These are phyloP conservation scores for Apostichopus japonicus DNA, from an alignment of 35 echinoderm and acorn worm genomes.

Conservation along the genomic window DNA sequence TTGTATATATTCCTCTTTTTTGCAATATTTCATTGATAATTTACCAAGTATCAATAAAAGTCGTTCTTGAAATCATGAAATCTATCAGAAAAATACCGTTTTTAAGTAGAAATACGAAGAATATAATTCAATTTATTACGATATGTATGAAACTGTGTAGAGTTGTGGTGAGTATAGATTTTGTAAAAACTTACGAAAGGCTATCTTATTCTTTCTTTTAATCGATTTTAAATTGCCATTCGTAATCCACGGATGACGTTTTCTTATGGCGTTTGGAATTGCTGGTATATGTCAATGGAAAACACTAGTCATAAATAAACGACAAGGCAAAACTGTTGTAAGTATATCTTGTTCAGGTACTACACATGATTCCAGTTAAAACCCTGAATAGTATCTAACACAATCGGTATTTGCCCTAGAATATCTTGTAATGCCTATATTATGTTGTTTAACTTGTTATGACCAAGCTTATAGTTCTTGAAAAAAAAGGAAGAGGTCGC, in stretches of 20 bases:
- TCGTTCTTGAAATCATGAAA: neutral
- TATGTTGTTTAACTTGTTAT: too few relatives aligned
- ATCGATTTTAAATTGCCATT: neutral
- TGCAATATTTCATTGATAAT: neutral
- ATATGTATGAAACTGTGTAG: neutral
- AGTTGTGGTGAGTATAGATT: neutral
- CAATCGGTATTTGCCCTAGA: too few relatives aligned
- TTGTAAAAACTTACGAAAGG: too few relatives aligned
- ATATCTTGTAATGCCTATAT: too few relatives aligned
- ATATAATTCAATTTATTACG: constrained; percentile 4
- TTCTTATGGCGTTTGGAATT: neutral
- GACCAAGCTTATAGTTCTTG: too few relatives aligned
- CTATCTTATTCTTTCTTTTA: neutral
- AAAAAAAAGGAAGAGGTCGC: too few relatives aligned
- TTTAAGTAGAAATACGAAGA: neutral
- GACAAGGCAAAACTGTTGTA: too few relatives aligned
- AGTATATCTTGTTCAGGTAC: too few relatives aligned
- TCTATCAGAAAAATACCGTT: constrained; percentile 7
- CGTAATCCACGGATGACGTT: neutral
- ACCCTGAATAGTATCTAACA: too few relatives aligned
- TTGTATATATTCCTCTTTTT: neutral
- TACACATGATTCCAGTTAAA: too few relatives aligned
- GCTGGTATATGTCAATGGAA: neutral
- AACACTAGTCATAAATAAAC: neutral
- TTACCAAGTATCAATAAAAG: neutral